Evolutionary conservation across 1,140 invertebrate genomes (phyloP).

Genomic region (Augochlora pura): DNA sequence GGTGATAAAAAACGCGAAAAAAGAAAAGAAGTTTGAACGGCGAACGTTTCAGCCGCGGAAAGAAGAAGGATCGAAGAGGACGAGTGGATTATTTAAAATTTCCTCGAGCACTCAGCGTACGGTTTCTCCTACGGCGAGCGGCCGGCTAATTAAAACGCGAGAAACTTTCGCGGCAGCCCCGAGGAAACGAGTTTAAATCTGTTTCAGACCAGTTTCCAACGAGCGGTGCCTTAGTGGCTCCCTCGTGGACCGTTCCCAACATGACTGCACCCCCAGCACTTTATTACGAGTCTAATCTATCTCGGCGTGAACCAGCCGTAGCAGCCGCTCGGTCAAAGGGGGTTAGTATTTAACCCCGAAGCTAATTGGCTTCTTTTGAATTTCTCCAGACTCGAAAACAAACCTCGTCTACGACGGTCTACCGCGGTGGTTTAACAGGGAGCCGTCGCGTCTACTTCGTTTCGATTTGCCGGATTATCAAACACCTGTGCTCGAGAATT

Average conservation of each 20-base stretch:
- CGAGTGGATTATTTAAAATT: constrained; percentile 45
- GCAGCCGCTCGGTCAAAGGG: constrained; percentile 36
- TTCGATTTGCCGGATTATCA: background rate
- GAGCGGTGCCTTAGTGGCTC: constrained; percentile 78
- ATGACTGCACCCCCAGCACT: constrained; percentile 75
- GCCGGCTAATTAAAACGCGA: constrained; percentile 78
- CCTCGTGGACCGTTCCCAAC: constrained; percentile 78
- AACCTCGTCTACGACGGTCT: background rate
- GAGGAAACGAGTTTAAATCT: constrained; percentile 80
- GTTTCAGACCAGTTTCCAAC: constrained; percentile 77
- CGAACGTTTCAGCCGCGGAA: background rate
- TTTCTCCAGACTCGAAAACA: constrained; percentile 30
- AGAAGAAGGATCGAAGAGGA: constrained; percentile 6
- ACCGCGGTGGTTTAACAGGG: too few relatives aligned
- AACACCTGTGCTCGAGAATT: background rate
- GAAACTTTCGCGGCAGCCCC: constrained; percentile 71
- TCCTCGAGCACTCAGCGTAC: constrained; percentile 25
- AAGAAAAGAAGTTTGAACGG: too few relatives aligned
- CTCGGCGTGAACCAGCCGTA: constrained; percentile 63
- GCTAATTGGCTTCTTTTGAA: constrained; percentile 65
- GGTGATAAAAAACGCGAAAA: too few relatives aligned
- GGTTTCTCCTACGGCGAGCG: constrained; percentile 29
- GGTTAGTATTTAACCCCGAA: constrained; percentile 70
- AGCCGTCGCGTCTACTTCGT: background rate
- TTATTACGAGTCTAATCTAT: constrained; percentile 78